These are phyloP conservation scores for Tamandua tetradactyla DNA, from an alignment of 2,797 vertebrate species.

Conservation along the genomic window DNA sequence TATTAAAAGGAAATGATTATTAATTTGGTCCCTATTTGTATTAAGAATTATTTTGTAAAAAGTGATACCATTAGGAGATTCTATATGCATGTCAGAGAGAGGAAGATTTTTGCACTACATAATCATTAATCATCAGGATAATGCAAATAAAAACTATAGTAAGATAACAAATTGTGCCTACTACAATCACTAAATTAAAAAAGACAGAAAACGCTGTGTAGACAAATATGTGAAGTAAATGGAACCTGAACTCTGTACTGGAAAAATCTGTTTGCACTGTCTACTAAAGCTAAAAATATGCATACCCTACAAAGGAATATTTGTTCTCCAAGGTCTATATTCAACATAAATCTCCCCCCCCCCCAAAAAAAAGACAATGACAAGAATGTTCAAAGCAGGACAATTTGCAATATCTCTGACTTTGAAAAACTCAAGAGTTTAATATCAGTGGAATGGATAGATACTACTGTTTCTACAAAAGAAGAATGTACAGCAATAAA, in stretches of 20 bases:
- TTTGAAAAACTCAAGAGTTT: no score
- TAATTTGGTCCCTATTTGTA: background rate
- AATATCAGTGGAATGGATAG: background rate
- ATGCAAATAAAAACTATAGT: background rate
- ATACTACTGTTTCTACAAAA: background rate
- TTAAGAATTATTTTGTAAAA: background rate
- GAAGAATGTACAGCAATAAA: background rate
- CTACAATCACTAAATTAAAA: background rate
- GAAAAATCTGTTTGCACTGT: background rate
- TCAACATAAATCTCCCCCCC: background rate
- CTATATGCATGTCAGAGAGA: background rate
- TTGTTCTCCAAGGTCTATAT: background rate
- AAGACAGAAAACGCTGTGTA: background rate
- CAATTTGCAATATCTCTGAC: background rate
- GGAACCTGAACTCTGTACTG: background rate
- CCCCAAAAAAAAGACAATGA: no score
- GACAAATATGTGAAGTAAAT: background rate
- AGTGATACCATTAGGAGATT: background rate
- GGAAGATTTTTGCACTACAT: background rate
- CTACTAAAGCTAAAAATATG: background rate
- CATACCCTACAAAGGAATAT: background rate
- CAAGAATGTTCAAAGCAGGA: background rate
- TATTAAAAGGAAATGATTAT: background rate
- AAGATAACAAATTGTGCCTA: background rate
- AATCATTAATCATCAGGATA: background rate